Evolutionary conservation across 2,797 vertebrate species (phyloP).

Genomic region (Hydrolagus colliei): DNA sequence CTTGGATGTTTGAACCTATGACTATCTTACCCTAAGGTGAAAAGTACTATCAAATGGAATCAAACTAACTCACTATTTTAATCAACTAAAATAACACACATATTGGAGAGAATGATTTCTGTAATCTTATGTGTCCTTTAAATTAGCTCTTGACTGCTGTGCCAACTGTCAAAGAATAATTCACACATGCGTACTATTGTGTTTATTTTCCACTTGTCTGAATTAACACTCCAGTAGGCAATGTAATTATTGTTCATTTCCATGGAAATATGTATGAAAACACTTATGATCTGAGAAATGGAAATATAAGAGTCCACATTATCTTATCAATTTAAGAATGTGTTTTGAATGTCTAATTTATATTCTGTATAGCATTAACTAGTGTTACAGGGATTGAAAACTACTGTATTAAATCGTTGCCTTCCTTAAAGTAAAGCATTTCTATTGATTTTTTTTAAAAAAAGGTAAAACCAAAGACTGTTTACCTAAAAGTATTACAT

Average conservation of each 20-base stretch:
- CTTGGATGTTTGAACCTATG: no score
- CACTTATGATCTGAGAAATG: neutral
- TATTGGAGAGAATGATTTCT: neutral
- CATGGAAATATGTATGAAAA: neutral
- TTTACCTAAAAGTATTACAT: neutral
- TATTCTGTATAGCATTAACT: neutral
- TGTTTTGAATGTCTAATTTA: neutral
- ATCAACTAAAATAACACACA: neutral
- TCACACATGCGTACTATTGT: neutral
- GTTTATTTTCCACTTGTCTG: neutral
- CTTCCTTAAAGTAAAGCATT: neutral
- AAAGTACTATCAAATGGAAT: no score
- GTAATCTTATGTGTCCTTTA: neutral
- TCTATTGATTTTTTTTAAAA: no score
- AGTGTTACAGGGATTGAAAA: neutral
- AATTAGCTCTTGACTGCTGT: neutral
- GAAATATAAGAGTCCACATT: neutral
- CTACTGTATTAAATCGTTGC: neutral
- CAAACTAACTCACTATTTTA: no score
- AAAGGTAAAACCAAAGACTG: neutral
- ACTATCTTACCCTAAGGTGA: no score
- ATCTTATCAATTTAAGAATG: neutral
- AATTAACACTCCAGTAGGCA: neutral
- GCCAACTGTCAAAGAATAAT: neutral
- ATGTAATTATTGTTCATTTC: neutral